Evolutionary conservation across 2,797 vertebrate genomes (phyloP), one percentile per base, ranked within the genome.

Genomic region (Ciconia nigra): DNA sequence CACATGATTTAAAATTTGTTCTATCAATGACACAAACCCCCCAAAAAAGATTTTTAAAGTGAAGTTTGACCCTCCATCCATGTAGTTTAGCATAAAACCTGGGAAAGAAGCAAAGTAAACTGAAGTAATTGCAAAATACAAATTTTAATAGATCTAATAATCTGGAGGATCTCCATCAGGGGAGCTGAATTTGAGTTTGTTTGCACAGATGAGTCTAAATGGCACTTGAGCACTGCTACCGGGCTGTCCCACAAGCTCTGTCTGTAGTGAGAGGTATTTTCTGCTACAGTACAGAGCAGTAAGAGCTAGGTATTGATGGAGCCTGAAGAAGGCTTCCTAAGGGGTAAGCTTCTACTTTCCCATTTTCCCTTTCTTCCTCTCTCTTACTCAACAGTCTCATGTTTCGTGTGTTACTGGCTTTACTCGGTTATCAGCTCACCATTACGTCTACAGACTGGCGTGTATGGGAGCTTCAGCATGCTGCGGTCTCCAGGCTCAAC

Each of bases 111-210:
- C 52, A 95, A 94, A 94, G 88, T 83, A 95, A 94, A 93, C 88
- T 41, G 63, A 93, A 96, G 91, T 93, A 96, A 93, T 93, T 96
- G 91, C 93, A 94, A 97, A 94, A 95, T 89, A 95, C 71, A 73
- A 73, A 85, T 94, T 85, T 89, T 83, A 96, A 95, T 96, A 82
- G 90, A 73, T 31, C 62, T 52, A 52, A 66, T 90, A 37, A 88
- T 91, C 29, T 4, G 67, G 91, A 95, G 94, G 67, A 54, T 92
- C 58, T 78, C 39, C 89, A 70, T 73, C 80, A 52, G 77, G 86
- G 80, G 73, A 90, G 74, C 2, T 67, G 87, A 54, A 78, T 96
- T 87, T 87, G 88, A 49, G 44, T 93, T 66, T 95, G 88, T 93
- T 93, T 92, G 86, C 44, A 87, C 95, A 90, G 96, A 95, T 91